These are phyloP conservation scores for Tragulus kanchil DNA, from an alignment of 2,113 vertebrate genomes.

Conservation along the genomic window DNA sequence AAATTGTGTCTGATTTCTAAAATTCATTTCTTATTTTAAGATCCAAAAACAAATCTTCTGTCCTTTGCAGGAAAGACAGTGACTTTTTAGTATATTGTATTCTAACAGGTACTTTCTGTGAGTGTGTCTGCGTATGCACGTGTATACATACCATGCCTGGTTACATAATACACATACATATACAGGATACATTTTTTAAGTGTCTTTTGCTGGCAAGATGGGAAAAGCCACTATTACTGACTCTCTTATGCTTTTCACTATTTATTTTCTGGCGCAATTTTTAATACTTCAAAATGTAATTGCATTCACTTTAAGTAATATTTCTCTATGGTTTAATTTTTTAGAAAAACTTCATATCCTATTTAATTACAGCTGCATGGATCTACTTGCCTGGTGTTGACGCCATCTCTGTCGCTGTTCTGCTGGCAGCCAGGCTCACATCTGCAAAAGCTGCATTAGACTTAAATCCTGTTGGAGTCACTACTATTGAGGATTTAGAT, in stretches of 20 bases:
- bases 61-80: constrained; percentile 39
- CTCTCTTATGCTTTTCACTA: constrained; percentile 16
- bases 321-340: not conserved
- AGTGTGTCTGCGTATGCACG: not conserved
- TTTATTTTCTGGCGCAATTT: constrained; percentile 23
- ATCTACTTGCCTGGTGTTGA: constrained; percentile 78
- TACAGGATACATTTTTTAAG: not conserved
- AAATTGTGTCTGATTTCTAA: constrained; percentile 23
- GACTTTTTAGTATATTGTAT: not conserved
- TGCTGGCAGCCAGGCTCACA: constrained; percentile 56
- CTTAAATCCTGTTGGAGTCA: constrained; percentile 76
- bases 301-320: constrained; percentile 38
- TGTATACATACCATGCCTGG: not conserved
- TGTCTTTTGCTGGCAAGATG: constrained; percentile 5
- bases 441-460: constrained; percentile 76
- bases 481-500: constrained; percentile 81
- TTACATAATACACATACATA: not conserved
- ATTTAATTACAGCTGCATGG: not conserved
- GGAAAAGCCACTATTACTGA: constrained; percentile 2
- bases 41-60: not conserved
- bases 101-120: constrained; percentile 9
- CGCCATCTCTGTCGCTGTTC: constrained; percentile 66
- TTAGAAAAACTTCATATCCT: not conserved
- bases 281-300: constrained; percentile 56
- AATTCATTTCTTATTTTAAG: constrained; percentile 36